A percentile compares a stretch with the other conserved stretches of the same genome.
Evolutionary conservation across 2,888 invertebrate species (phyloP).

Genomic region (Doris montereyensis): DNA sequence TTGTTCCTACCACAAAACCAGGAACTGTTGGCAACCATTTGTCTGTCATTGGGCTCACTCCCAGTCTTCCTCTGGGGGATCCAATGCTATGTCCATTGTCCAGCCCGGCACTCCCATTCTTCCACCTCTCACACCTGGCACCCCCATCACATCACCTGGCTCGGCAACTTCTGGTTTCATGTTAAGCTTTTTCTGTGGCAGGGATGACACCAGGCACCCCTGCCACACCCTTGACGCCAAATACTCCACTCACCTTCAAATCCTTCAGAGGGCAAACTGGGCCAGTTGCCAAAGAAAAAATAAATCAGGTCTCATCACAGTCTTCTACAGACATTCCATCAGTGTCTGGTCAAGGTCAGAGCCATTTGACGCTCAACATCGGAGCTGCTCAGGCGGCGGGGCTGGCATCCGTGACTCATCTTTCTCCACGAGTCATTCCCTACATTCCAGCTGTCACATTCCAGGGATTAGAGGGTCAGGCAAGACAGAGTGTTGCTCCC

Average conservation of each 20-base stretch:
- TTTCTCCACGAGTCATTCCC: conserved; percentile 40
- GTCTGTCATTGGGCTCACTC: conserved; percentile 1
- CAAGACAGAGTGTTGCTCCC: neutral
- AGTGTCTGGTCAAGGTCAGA: neutral
- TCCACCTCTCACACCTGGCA: conserved; percentile 25
- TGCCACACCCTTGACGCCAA: conserved; percentile 26
- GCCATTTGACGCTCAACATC: conserved; percentile 32
- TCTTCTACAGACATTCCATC: neutral
- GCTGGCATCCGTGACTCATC: conserved; percentile 22
- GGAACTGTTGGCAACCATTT: neutral
- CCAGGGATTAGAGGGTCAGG: conserved; percentile 28
- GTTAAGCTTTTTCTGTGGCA: conserved; percentile 30
- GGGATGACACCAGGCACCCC: conserved; percentile 28
- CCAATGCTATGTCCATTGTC: conserved; percentile 12
- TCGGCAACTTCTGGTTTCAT: neutral
- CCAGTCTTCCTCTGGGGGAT: conserved; percentile 6
- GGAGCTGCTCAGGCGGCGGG: conserved; percentile 26
- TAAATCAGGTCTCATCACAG: neutral
- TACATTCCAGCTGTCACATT: conserved; percentile 42
- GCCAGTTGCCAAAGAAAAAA: neutral
- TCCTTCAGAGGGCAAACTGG: conserved; percentile 2
- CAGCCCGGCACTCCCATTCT: neutral
- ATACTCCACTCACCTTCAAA: conserved; percentile 22
- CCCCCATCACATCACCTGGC: conserved; percentile 16
- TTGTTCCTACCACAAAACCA: conserved; percentile 26